Conservation (phyloP, 2,888 invertebrate genomes). For the Spatulosminthurus flaviceps region DNA sequence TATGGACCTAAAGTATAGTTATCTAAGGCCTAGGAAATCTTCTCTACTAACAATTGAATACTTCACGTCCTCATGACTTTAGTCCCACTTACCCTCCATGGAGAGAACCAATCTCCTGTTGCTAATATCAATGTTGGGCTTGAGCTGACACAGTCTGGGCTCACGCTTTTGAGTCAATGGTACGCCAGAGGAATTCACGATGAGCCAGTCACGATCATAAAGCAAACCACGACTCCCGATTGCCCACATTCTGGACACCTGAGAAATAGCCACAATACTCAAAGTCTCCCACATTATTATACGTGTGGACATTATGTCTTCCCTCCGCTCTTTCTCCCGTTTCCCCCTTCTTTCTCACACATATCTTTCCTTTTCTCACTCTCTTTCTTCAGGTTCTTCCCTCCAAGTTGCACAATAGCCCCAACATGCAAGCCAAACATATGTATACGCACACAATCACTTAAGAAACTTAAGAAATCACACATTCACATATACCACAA, state of each 20-base stretch:
- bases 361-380: background rate
- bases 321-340: slow-evolving; percentile 20
- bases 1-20: background rate
- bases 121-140: slow-evolving; percentile 74
- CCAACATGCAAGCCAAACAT: too few species aligned
- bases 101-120: slow-evolving; percentile 63
- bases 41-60: background rate
- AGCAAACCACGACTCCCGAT: slow-evolving; percentile 80
- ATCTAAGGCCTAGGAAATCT: too few species aligned
- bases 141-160: slow-evolving; percentile 79
- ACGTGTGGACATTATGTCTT: slow-evolving; percentile 12
- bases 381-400: background rate
- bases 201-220: slow-evolving; percentile 94
- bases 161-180: slow-evolving; percentile 89
- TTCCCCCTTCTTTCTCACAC: background rate
- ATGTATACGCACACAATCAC: too few species aligned
- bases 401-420: too few species aligned
- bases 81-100: slow-evolving; percentile 44
- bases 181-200: slow-evolving; percentile 81
- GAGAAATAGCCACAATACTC: slow-evolving; percentile 48
- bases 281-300: slow-evolving; percentile 32
- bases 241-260: slow-evolving; percentile 72
- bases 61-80: background rate
- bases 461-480: too few species aligned
- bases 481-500: too few species aligned